Conservation (phyloP, 2,113 vertebrate species). For the Odobenus rosmarus region DNA sequence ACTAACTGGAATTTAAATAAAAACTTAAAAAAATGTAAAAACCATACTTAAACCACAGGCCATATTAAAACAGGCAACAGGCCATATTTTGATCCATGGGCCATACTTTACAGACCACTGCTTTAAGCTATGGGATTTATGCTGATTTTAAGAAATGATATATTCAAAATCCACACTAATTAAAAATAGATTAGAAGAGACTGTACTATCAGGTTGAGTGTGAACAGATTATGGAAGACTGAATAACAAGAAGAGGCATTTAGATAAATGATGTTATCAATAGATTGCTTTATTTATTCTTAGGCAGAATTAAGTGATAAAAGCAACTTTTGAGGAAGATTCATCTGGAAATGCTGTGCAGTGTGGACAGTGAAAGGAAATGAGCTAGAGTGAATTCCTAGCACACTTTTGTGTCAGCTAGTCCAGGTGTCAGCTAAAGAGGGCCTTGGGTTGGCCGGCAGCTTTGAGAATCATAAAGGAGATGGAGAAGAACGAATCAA, state of each 20-base stretch:
- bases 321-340: neutral
- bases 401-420: neutral
- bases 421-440: neutral
- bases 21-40: neutral
- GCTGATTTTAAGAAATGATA: neutral
- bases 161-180: neutral
- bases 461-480: neutral
- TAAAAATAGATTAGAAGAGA: neutral
- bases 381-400: neutral
- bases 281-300: conserved; percentile 24
- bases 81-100: neutral
- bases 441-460: neutral
- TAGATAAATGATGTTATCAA: neutral
- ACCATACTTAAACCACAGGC: too few species aligned
- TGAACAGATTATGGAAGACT: neutral
- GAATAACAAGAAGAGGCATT: neutral
- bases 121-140: neutral
- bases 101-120: neutral
- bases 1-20: neutral
- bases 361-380: neutral
- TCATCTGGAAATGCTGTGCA: neutral
- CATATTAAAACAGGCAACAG: neutral
- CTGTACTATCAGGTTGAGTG: neutral
- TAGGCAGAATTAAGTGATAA: neutral
- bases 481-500: neutral